A percentile compares a stretch with the other conserved stretches of the same genome.
Evolutionary conservation across 2,113 vertebrate genomes (phyloP).

Genomic region (Harpagus bidentatus): DNA sequence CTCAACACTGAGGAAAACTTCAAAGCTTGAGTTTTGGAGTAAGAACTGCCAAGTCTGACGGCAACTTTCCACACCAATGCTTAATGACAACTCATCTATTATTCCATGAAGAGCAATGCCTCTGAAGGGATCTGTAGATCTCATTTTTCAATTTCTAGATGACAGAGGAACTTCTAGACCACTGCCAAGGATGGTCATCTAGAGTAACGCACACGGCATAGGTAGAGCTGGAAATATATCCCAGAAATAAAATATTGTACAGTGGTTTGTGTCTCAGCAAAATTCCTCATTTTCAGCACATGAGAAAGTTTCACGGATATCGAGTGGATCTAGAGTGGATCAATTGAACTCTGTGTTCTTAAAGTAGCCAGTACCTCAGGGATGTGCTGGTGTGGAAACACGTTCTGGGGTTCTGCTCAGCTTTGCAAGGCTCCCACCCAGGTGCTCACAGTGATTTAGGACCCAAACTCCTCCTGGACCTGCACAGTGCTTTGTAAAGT

Average conservation of each 20-base stretch:
- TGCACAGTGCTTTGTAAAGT: neutral
- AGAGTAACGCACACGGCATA: neutral
- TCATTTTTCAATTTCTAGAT: neutral
- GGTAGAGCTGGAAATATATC: neutral
- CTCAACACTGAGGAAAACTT: neutral
- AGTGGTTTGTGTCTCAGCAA: neutral
- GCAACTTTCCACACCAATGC: conserved; percentile 22
- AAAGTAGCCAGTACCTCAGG: neutral
- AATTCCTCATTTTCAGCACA: neutral
- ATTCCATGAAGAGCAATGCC: neutral
- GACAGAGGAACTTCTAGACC: neutral
- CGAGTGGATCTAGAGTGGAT: neutral
- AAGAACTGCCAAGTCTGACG: conserved; percentile 8
- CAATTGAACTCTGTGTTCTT: neutral
- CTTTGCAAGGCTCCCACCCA: neutral
- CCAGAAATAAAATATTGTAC: neutral
- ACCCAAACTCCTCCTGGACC: neutral
- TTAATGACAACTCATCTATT: conserved; percentile 32
- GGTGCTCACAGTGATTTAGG: neutral
- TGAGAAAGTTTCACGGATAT: neutral
- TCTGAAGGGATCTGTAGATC: neutral
- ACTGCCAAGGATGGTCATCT: neutral
- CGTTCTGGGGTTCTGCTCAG: neutral
- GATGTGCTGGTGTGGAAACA: neutral
- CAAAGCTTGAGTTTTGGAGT: conserved; percentile 12